Evolutionary conservation across 2,113 vertebrate genomes (phyloP).

Genomic region (Verasper variegatus): DNA sequence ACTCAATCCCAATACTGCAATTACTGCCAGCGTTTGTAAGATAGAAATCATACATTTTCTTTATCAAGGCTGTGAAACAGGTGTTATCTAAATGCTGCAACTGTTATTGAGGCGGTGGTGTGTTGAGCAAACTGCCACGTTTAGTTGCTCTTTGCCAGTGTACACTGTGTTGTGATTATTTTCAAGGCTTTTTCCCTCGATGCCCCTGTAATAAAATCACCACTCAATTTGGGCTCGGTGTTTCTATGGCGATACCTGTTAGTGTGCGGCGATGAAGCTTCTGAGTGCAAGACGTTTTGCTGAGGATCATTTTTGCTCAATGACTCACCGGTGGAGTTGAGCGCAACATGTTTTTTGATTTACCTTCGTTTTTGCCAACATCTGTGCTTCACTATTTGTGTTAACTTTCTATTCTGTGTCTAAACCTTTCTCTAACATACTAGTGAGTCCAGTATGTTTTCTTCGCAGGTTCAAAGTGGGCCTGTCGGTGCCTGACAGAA

Average conservation of each 20-base stretch:
- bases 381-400: background rate
- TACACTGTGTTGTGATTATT: background rate
- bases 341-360: no score
- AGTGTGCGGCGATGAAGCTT: background rate
- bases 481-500: background rate
- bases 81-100: background rate
- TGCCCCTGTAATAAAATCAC: background rate
- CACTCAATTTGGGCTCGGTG: background rate
- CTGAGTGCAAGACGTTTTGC: no score
- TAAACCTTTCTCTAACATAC: no score
- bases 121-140: background rate
- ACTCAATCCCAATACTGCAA: background rate
- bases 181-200: background rate
- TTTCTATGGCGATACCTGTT: background rate
- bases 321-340: no score
- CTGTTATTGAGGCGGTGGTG: background rate
- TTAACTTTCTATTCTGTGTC: background rate
- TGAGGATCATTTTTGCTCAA: background rate
- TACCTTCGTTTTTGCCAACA: background rate
- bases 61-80: background rate
- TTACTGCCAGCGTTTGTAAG: background rate
- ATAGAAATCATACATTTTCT: no score
- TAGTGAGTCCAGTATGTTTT: background rate
- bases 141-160: no score
- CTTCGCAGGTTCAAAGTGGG: background rate